Evolutionary conservation across 2,888 invertebrate species (phyloP).

Genomic region (Eumacrocentrus americanus): DNA sequence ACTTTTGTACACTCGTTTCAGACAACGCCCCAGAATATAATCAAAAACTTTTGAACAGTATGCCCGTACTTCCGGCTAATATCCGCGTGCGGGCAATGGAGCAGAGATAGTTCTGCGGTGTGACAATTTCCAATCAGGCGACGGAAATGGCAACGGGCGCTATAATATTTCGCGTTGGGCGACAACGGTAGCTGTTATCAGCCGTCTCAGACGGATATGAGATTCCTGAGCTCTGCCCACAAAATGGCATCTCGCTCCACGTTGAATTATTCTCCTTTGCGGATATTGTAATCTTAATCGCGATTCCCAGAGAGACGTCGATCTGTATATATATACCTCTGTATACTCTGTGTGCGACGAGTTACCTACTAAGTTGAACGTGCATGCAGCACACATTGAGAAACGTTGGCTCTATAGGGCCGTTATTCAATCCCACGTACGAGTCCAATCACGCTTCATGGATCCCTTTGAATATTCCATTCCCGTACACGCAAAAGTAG

Average conservation of each 20-base stretch:
- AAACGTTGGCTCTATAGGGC: not conserved
- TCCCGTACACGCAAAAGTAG: not conserved
- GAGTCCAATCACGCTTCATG: slow-evolving; percentile 2
- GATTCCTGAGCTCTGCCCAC: slow-evolving; percentile 47
- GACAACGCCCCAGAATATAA: slow-evolving; percentile 41
- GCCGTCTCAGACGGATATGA: slow-evolving; percentile 57
- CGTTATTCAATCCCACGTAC: slow-evolving; percentile 3
- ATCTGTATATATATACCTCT: not conserved
- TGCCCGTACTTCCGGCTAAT: slow-evolving; percentile 50
- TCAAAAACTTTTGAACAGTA: slow-evolving; percentile 49
- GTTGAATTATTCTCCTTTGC: slow-evolving; percentile 49
- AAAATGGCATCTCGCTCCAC: slow-evolving; percentile 43
- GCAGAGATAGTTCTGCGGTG: slow-evolving; percentile 52
- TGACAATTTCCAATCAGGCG: slow-evolving; percentile 58
- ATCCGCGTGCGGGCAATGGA: slow-evolving; percentile 51
- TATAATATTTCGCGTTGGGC: slow-evolving; percentile 52
- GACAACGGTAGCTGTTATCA: slow-evolving; percentile 45
- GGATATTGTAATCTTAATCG: slow-evolving; percentile 50
- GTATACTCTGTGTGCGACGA: not conserved
- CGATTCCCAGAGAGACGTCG: not conserved
- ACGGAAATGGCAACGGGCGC: slow-evolving; percentile 51
- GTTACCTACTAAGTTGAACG: not conserved
- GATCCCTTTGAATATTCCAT: not conserved
- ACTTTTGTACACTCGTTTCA: not conserved
- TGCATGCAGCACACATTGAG: not conserved